These are phyloP conservation scores for Pangasius mekongensis DNA, from an alignment of 2,797 vertebrate genomes.

Conservation along the genomic window DNA sequence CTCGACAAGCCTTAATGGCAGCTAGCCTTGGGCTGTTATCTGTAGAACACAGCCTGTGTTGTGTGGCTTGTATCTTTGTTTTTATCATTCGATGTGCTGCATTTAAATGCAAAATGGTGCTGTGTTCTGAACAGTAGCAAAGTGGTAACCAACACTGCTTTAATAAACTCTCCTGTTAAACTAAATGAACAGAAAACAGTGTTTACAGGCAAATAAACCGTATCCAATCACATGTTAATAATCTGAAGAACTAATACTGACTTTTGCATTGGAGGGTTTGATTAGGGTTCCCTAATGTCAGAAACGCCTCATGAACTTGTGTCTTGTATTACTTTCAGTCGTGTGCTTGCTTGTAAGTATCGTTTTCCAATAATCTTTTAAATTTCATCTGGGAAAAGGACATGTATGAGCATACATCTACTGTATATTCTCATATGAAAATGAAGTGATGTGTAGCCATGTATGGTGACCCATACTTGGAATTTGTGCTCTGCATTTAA, in stretches of 20 bases:
- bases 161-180: background rate
- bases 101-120: background rate
- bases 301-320: too few species aligned
- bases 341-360: background rate
- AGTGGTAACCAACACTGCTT: background rate
- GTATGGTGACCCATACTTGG: too few species aligned
- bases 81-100: background rate
- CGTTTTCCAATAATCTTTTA: background rate
- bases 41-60: background rate
- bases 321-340: background rate
- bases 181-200: background rate
- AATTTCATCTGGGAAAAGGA: background rate
- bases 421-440: background rate
- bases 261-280: background rate
- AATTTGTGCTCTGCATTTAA: too few species aligned
- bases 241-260: background rate
- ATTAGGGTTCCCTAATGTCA: background rate
- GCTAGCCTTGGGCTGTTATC: background rate
- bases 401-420: background rate
- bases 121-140: background rate
- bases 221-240: background rate
- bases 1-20: background rate
- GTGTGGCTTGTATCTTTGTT: background rate
- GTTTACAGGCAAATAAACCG: background rate
- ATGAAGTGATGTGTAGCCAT: too few species aligned